A percentile compares a stretch with the other conserved stretches of the same genome.
Evolutionary conservation across 2,113 vertebrate genomes (phyloP).

Genomic region (Pseudolaguvia tuberculata): DNA sequence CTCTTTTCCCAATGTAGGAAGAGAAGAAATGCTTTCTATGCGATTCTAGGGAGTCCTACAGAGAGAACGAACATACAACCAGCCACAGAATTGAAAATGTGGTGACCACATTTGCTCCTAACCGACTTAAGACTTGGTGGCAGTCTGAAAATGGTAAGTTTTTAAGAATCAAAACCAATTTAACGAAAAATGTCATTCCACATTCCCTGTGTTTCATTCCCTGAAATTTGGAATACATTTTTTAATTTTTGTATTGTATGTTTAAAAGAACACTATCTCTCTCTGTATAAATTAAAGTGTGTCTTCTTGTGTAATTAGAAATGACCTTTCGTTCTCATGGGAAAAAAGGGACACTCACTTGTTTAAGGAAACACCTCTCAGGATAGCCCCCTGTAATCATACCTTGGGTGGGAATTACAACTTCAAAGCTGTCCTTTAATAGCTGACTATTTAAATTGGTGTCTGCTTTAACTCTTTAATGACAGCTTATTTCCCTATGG

Average conservation of each 20-base stretch:
- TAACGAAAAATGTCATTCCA: background rate
- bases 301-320: too few species aligned
- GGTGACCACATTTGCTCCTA: constrained; percentile 86
- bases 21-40: constrained; percentile 97
- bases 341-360: constrained; percentile 46
- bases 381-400: constrained; percentile 46
- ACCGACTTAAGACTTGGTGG: constrained; percentile 97
- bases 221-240: background rate
- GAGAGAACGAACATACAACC: constrained; percentile 64
- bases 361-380: constrained; percentile 42
- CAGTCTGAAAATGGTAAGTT: constrained; percentile 92
- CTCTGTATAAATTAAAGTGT: too few species aligned
- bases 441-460: constrained; percentile 42
- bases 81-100: constrained; percentile 91
- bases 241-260: background rate
- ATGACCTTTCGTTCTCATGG: constrained; percentile 26
- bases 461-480: constrained; percentile 43
- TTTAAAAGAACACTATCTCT: background rate
- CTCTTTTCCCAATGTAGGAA: constrained; percentile 70
- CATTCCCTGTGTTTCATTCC: background rate
- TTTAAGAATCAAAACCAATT: background rate
- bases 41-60: constrained; percentile 73
- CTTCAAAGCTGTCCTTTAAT: constrained; percentile 53
- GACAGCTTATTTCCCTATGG: constrained; percentile 17
- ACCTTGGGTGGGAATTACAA: constrained; percentile 29